These are phyloP conservation scores for Elaphurus davidianus DNA, from an alignment of 2,113 vertebrate genomes.

Conservation along the genomic window DNA sequence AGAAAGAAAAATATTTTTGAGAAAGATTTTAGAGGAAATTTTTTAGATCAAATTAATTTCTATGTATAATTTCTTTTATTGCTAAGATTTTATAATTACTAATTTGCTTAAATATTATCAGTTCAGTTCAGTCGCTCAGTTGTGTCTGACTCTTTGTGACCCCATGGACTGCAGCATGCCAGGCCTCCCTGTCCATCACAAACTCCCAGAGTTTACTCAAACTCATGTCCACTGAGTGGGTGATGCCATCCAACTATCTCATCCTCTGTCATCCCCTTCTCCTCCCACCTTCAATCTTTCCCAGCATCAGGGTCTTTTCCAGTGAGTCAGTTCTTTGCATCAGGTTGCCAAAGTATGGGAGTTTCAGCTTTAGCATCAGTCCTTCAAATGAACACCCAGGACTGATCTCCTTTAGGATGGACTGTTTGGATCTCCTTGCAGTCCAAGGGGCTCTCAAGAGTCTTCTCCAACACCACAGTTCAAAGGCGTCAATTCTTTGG, in stretches of 20 bases:
- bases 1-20: neutral
- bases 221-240: neutral
- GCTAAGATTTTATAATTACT: neutral
- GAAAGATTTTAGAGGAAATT: neutral
- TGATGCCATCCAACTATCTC: neutral
- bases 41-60: neutral
- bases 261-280: neutral
- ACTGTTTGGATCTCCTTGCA: neutral
- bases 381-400: neutral
- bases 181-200: neutral
- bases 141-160: neutral
- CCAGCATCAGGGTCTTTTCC: neutral
- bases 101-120: neutral
- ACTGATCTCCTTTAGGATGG: neutral
- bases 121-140: neutral
- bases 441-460: neutral
- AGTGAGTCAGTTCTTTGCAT: rapidly evolving
- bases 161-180: neutral
- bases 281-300: rapidly evolving
- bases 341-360: neutral
- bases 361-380: neutral
- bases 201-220: neutral
- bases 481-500: neutral
- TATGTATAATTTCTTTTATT: neutral
- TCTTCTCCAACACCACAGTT: neutral